Conservation (phyloP, 1,140 invertebrate genomes). For the Ruditapes philippinarum region DNA sequence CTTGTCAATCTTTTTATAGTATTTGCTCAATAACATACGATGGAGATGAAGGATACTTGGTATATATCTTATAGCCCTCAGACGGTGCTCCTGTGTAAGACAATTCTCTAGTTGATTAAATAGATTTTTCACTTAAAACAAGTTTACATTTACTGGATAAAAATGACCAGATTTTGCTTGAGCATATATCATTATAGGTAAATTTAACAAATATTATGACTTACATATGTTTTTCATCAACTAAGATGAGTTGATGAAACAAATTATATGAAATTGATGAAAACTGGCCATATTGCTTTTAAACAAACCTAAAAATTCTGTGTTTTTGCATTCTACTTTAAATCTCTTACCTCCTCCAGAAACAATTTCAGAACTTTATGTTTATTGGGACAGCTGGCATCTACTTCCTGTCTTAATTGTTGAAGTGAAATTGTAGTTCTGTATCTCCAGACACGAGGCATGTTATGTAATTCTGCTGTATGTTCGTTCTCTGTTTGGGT, state of each 20-base stretch:
- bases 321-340: too few relatives aligned
- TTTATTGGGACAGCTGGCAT: conserved; percentile 3
- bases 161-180: too few relatives aligned
- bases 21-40: conserved; percentile 71
- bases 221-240: too few relatives aligned
- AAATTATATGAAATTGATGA: too few relatives aligned
- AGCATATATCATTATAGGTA: too few relatives aligned
- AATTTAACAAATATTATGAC: too few relatives aligned
- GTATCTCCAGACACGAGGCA: conserved; percentile 71
- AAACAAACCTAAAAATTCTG: too few relatives aligned
- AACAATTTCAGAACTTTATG: conserved; percentile 68
- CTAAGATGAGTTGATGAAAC: too few relatives aligned
- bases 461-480: conserved; percentile 15
- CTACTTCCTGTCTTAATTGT: conserved; percentile 62
- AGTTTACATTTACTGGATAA: too few relatives aligned
- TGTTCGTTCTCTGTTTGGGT: neutral
- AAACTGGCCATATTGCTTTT: too few relatives aligned
- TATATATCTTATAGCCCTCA: conserved; percentile 76
- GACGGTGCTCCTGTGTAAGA: conserved; percentile 71
- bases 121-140: too few relatives aligned
- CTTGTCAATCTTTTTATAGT: conserved; percentile 74
- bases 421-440: conserved; percentile 69
- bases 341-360: conserved; percentile 74
- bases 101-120: too few relatives aligned
- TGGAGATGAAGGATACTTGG: conserved; percentile 79